Percentiles rank a stretch among this genome's conserved stretches.
These are phyloP conservation scores for Geophilus truncorum DNA, from an alignment of 2,888 invertebrate species.

Conservation along the genomic window DNA sequence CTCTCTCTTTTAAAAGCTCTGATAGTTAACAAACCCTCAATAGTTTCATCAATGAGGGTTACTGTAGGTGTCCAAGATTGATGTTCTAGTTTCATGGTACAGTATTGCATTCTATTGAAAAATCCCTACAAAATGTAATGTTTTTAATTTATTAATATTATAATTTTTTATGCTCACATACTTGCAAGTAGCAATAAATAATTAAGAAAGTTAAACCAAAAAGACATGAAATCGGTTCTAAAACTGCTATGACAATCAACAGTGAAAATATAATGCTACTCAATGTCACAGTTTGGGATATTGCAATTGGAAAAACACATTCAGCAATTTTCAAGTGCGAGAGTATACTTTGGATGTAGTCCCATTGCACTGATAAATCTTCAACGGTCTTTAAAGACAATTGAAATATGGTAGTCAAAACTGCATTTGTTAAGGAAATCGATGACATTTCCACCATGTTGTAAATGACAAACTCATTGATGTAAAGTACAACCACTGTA, in stretches of 20 bases:
- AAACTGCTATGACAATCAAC: neutral
- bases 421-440: neutral
- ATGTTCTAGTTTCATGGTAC: neutral
- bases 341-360: neutral
- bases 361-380: neutral
- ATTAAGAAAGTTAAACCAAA: neutral
- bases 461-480: neutral
- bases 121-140: neutral
- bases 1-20: slow-evolving; percentile 76
- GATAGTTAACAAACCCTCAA: slow-evolving; percentile 73
- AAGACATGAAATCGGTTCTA: neutral
- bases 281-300: neutral
- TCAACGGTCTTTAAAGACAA: neutral
- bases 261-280: neutral
- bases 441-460: neutral
- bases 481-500: neutral
- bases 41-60: slow-evolving; percentile 92
- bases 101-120: neutral
- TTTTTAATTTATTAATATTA: neutral
- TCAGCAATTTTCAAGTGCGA: slow-evolving; percentile 5
- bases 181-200: neutral
- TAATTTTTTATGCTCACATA: neutral
- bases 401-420: neutral
- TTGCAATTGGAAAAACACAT: neutral
- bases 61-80: slow-evolving; percentile 78